Percentiles rank a stretch among this genome's conserved stretches.
These are phyloP conservation scores for Odocoileus virginianus DNA, from an alignment of 2,113 vertebrate species.

Conservation along the genomic window DNA sequence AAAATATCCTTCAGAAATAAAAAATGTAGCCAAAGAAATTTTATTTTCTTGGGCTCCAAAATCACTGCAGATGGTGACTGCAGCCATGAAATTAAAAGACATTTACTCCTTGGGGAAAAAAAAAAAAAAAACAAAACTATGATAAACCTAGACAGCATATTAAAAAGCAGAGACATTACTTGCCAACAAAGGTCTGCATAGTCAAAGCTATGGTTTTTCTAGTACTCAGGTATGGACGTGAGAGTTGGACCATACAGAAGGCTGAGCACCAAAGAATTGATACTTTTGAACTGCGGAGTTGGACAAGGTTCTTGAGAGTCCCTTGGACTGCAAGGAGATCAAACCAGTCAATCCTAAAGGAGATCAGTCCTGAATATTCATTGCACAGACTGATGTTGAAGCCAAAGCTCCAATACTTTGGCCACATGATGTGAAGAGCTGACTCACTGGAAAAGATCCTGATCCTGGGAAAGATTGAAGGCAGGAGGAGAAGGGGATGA, in stretches of 20 bases:
- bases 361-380: background rate
- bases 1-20: background rate
- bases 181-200: background rate
- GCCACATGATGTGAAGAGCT: background rate
- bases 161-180: background rate
- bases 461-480: background rate
- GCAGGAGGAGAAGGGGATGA: background rate
- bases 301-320: background rate
- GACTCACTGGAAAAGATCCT: background rate
- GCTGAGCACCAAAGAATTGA: background rate
- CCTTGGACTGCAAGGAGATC: background rate
- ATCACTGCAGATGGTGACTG: background rate
- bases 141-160: background rate
- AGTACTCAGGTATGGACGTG: background rate
- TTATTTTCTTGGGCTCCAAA: background rate
- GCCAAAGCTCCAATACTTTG: background rate
- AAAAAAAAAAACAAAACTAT: too few species aligned
- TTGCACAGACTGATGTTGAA: background rate
- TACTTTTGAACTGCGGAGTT: background rate
- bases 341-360: background rate
- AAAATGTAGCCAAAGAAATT: background rate
- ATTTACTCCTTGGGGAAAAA: background rate
- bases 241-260: background rate
- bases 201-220: background rate
- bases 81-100: background rate